A percentile compares a stretch with the other conserved stretches of the same genome.
phyloP scores from a whole-genome alignment of 2,113 vertebrate species.

The Rissa tridactyla region DNA sequence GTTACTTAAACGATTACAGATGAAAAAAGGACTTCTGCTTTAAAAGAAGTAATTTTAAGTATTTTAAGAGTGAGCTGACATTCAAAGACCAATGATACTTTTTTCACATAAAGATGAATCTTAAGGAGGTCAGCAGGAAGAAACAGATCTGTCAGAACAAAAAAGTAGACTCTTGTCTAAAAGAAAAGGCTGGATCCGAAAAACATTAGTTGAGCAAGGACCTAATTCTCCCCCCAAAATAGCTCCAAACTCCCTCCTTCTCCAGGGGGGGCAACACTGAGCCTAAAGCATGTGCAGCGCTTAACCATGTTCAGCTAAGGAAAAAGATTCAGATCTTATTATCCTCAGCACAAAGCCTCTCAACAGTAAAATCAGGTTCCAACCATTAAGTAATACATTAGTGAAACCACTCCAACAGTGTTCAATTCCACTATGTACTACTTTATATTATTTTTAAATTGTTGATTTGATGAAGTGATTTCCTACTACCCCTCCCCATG shows the following conservation, averaged over 20 bases:
- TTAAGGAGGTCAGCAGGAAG: neutral
- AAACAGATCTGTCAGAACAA: neutral
- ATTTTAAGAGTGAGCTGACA: neutral
- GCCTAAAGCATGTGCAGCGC: neutral
- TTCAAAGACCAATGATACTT: neutral
- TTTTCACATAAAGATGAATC: neutral
- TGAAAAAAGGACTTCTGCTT: neutral
- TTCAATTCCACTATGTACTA: neutral
- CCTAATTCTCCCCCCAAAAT: neutral
- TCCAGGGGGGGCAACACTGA: neutral
- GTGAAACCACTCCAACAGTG: neutral
- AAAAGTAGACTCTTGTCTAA: neutral
- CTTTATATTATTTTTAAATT: neutral
- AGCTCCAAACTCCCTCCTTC: neutral
- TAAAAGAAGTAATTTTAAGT: neutral
- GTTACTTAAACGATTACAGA: neutral
- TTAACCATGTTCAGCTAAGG: neutral
- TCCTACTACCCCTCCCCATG: neutral
- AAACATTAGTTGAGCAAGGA: neutral
- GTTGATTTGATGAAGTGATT: neutral
- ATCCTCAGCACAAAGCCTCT: neutral
- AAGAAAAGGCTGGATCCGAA: neutral
- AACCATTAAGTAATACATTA: neutral
- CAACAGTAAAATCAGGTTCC: neutral
- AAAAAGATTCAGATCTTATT: neutral